A percentile compares a stretch with the other conserved stretches of the same genome.
These are phyloP conservation scores for Magallana nippona DNA, from an alignment of 2,888 invertebrate genomes.

Conservation along the genomic window DNA sequence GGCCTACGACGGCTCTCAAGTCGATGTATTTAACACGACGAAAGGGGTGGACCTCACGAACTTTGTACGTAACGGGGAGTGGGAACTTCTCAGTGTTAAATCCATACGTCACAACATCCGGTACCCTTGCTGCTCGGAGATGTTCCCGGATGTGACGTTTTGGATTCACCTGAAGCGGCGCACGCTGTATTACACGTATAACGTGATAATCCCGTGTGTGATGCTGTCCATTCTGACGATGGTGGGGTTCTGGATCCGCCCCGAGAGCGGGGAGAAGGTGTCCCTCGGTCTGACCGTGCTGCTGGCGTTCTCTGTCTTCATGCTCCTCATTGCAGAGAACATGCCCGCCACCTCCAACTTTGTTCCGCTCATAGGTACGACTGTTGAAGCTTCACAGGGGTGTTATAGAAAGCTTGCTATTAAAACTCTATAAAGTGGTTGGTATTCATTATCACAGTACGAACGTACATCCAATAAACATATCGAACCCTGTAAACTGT, in stretches of 20 bases:
- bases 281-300: conserved; percentile 80
- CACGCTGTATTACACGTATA: conserved; percentile 78
- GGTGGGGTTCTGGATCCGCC: conserved; percentile 80
- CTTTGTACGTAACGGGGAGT: conserved; percentile 78
- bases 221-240: conserved; percentile 80
- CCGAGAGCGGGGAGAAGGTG: conserved; percentile 80
- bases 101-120: conserved; percentile 74
- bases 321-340: conserved; percentile 80
- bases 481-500: no score
- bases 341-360: conserved; percentile 81
- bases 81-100: conserved; percentile 73
- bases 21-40: conserved; percentile 72
- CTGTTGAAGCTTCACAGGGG: neutral
- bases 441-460: no score
- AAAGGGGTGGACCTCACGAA: conserved; percentile 75
- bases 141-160: conserved; percentile 81
- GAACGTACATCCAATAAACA: no score
- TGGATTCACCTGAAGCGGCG: conserved; percentile 81
- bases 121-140: conserved; percentile 77
- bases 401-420: no score
- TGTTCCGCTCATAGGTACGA: conserved; percentile 80
- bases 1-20: conserved; percentile 77
- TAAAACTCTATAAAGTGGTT: no score
- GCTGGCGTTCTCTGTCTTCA: conserved; percentile 80
- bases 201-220: conserved; percentile 80